Evolutionary conservation across 2,113 vertebrate species (phyloP), one percentile per base, ranked within the genome.

Genomic region (Argyrosomus japonicus): DNA sequence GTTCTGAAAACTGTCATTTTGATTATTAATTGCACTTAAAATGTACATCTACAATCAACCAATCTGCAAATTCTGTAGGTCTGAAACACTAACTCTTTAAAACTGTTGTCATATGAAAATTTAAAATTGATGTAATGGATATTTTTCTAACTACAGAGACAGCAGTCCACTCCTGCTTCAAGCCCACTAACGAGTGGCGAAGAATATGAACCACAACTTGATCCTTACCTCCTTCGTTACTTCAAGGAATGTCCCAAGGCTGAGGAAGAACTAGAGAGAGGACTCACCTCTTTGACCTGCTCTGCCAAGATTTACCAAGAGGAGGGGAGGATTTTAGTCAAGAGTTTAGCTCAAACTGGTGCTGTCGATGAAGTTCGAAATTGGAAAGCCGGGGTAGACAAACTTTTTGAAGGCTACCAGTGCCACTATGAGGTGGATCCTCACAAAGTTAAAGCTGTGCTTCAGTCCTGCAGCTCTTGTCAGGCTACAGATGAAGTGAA

Each of bases 221-320:
- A 93, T 15, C 0, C 8, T 2, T 82, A 81, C 85, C 69, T 92
- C 23, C 60, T 91, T 5, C 68, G 62, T 11, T 93, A 79, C 65
- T 17, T 92, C 2, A 79, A 58, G 25, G 90, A 90, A 56, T 73
- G 40, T 7, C 75, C 78, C 2, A 18, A 77, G 29, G 86, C 81
- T 4, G 4, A 2, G 15, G 27, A 51, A 9, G 56, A 87, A 5
- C 75, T 87, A 6, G 23, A 88, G 58, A 3, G 2, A 14, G 40
- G 75, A 2, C 75, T 90, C 0, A 0, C 29, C 15, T 77, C 79
- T 45, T 3, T 83, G 27, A 23, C 11, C 51, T 80, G 73, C 54
- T 48, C 50, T 29, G 86, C 32, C 51, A 71, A 77, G 65, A 43
- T 90, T 15, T 60, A 63, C 19, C 67, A 75, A 82, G 86, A 86